Evolutionary conservation across 1,140 invertebrate genomes (phyloP).

Genomic region (Tetramorium parvispinum): DNA sequence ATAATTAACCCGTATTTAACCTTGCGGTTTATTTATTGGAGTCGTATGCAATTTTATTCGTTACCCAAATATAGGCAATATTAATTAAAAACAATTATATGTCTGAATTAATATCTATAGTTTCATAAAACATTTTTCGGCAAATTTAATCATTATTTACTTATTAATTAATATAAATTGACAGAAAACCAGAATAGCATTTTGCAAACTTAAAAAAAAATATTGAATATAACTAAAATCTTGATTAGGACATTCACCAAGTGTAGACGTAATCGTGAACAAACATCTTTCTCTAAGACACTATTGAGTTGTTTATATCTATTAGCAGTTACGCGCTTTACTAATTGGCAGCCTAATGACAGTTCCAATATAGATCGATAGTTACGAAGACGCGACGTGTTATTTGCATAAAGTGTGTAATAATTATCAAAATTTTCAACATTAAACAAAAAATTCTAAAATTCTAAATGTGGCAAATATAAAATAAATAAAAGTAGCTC

Average conservation of each 20-base stretch:
- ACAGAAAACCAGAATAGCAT: neutral
- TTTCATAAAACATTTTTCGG: neutral
- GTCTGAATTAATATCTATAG: neutral
- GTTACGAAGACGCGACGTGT: conserved; percentile 30
- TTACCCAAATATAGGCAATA: neutral
- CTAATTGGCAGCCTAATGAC: conserved; percentile 58
- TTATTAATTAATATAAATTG: neutral
- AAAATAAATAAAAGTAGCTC: neutral
- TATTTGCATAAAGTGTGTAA: neutral
- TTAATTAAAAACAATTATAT: conserved; percentile 3
- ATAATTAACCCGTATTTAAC: conserved; percentile 44
- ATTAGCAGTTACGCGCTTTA: neutral
- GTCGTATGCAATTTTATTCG: neutral
- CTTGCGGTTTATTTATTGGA: neutral
- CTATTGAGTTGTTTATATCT: conserved; percentile 12
- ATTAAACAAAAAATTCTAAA: neutral
- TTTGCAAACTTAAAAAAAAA: neutral
- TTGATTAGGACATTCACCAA: neutral
- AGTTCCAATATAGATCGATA: conserved; percentile 10
- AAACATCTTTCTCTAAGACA: neutral
- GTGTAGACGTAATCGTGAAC: conserved; percentile 10
- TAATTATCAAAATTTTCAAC: neutral
- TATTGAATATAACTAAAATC: neutral
- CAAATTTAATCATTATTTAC: neutral
- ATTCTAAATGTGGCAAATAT: neutral